Evolutionary conservation across 2,797 vertebrate species (phyloP), one percentile per base, ranked within the genome.

Genomic region (Spinibarbus caldwelli): DNA sequence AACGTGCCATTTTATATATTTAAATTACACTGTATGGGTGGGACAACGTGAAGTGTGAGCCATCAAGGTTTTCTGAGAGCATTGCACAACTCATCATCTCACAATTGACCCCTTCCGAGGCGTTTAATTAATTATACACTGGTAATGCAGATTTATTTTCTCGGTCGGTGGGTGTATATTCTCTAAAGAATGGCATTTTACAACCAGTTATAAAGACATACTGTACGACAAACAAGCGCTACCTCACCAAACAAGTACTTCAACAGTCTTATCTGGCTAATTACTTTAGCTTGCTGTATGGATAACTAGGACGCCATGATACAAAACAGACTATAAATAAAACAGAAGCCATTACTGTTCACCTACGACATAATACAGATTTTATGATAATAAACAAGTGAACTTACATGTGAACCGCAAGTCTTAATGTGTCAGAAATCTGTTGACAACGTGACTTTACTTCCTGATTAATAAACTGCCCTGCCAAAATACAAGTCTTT

Each of bases 401-500:
- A 73, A 72, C 68, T 73, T 73, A 85, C 84, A 77, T 23, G 17
- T 11, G 57, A 52, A 66, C 64, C 52, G 49, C 77, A 71, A 72
- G 67, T 64, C 62, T 34, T 21, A 45, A 47, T 47, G 76, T 78
- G 71, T 85, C 67, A 80, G 21, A 84, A 85, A 66, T 80, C 68
- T 64, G 29, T 73, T 73, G 77, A 41, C 68, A 80, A n/a, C 52
- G 38, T 19, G 15, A 64, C 34, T 73, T 80, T 66, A 80, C 84
- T 85, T 85, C 84, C 77, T 80, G 77, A 41, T 41, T 14, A 52
- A 64, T 38, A 59, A 80, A 80, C 38, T 36, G 10, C 38, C 23
- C 10, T 66, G 41, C n/a, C 84, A 85, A 72, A 85, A 85, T 85
- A 80, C 6, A 66, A 70, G 84, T 80, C 77, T 62, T 17, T 8